Evolutionary conservation across 2,888 invertebrate genomes (phyloP).

Genomic region (Dynastes hyllus): DNA sequence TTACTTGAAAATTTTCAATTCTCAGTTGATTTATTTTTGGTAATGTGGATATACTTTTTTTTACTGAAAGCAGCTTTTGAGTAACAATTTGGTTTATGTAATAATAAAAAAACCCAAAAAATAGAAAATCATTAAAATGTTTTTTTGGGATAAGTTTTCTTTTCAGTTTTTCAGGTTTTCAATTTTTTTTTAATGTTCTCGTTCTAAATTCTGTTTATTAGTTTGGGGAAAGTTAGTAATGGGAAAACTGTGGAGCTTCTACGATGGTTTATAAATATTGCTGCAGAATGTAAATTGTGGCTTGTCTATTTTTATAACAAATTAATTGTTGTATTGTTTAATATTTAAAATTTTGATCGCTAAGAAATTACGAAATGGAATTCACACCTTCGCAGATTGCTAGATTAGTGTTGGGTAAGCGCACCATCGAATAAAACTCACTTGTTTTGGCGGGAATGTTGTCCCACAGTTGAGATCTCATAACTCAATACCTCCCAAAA

Average conservation of each 20-base stretch:
- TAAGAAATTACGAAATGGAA: slow-evolving; percentile 58
- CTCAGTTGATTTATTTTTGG: too few relatives aligned
- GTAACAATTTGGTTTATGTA: too few relatives aligned
- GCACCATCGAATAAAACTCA: slow-evolving; percentile 29
- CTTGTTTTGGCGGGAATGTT: slow-evolving; percentile 52
- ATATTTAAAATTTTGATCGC: not conserved
- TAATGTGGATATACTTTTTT: too few relatives aligned
- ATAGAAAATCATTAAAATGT: too few relatives aligned
- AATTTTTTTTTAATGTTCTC: too few relatives aligned
- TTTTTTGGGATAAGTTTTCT: too few relatives aligned
- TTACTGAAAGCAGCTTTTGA: too few relatives aligned
- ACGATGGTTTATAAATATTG: slow-evolving; percentile 32
- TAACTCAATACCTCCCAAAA: not conserved
- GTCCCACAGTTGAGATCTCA: not conserved
- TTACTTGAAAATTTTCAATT: too few relatives aligned
- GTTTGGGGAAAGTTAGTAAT: not conserved
- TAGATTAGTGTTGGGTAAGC: slow-evolving; percentile 62
- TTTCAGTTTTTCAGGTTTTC: too few relatives aligned
- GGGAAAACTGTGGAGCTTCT: too few relatives aligned
- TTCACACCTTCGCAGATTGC: slow-evolving; percentile 62
- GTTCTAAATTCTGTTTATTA: too few relatives aligned
- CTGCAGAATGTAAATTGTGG: slow-evolving; percentile 1
- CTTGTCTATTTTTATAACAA: slow-evolving; percentile 21
- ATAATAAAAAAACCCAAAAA: too few relatives aligned
- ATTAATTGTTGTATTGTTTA: slow-evolving; percentile 1